Conservation (phyloP, 2,113 vertebrate species). For the Hirundichthys speculiger region DNA sequence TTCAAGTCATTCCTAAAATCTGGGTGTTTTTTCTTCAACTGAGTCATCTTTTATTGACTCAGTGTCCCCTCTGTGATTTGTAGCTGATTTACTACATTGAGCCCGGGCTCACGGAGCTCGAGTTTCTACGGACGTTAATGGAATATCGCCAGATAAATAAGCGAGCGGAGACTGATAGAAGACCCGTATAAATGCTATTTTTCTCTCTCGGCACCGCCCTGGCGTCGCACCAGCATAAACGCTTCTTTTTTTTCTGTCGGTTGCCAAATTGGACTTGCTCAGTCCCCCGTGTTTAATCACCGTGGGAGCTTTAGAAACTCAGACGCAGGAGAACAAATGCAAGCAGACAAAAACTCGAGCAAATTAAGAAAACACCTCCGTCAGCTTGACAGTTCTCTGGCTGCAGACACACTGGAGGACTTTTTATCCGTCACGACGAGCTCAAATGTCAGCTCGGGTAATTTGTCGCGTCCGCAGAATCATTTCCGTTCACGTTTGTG, state of each 20-base stretch:
- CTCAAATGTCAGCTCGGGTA: background rate
- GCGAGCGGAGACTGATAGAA: constrained; percentile 22
- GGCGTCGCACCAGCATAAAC: constrained; percentile 6
- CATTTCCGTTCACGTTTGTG: no score
- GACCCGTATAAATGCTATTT: constrained; percentile 1
- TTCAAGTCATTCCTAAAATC: no score
- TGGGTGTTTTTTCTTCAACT: no score
- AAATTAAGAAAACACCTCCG: background rate
- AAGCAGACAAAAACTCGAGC: no score
- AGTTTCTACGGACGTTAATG: constrained; percentile 27
- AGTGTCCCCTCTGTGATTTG: constrained; percentile 14
- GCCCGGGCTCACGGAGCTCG: background rate
- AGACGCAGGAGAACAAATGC: background rate
- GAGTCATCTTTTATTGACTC: background rate
- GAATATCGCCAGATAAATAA: constrained; percentile 30
- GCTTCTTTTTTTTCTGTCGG: constrained; percentile 3
- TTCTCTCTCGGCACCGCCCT: background rate
- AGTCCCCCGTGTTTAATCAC: constrained; percentile 3
- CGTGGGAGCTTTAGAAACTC: background rate
- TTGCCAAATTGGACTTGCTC: constrained; percentile 1
- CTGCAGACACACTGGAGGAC: background rate
- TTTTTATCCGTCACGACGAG: background rate
- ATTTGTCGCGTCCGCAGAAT: background rate
- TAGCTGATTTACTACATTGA: constrained; percentile 19
- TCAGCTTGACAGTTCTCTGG: background rate